A percentile compares a stretch with the other conserved stretches of the same genome.
Evolutionary conservation across 2,797 vertebrate species (phyloP).

Genomic region (Alectoris magna): DNA sequence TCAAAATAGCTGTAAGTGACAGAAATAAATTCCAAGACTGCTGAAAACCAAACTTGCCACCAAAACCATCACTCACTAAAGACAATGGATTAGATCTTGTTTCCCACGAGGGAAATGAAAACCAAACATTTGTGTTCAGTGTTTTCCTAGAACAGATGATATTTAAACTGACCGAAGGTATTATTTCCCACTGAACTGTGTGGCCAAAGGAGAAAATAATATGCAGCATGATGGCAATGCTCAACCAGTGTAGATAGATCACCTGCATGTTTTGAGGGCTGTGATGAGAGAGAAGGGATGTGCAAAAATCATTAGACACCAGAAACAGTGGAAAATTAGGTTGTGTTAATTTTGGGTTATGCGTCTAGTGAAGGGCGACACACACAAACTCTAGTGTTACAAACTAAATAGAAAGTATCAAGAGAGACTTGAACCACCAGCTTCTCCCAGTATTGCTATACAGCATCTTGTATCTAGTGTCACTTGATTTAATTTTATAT

Average conservation of each 20-base stretch:
- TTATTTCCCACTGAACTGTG: background rate
- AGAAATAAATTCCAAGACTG: background rate
- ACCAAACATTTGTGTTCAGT: background rate
- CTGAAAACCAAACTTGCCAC: background rate
- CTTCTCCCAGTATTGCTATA: background rate
- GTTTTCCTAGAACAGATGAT: background rate
- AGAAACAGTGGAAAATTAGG: background rate
- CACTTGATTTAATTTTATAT: background rate
- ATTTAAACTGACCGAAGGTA: background rate
- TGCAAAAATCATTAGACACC: background rate
- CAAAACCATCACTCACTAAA: background rate
- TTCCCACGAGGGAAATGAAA: background rate
- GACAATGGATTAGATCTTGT: background rate
- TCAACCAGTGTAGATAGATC: background rate
- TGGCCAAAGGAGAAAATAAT: background rate
- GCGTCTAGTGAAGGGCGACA: background rate
- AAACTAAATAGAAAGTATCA: background rate
- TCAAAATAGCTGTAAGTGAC: background rate
- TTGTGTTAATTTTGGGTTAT: background rate
- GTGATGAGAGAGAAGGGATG: background rate
- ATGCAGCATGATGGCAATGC: fast-evolving
- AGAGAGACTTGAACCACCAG: background rate
- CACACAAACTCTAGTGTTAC: background rate
- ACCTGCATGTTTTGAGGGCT: background rate
- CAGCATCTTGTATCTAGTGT: background rate